Evolutionary conservation across 92 coral and sea anemone genomes (phyloP).

Genomic region (Paragorgia papillata): DNA sequence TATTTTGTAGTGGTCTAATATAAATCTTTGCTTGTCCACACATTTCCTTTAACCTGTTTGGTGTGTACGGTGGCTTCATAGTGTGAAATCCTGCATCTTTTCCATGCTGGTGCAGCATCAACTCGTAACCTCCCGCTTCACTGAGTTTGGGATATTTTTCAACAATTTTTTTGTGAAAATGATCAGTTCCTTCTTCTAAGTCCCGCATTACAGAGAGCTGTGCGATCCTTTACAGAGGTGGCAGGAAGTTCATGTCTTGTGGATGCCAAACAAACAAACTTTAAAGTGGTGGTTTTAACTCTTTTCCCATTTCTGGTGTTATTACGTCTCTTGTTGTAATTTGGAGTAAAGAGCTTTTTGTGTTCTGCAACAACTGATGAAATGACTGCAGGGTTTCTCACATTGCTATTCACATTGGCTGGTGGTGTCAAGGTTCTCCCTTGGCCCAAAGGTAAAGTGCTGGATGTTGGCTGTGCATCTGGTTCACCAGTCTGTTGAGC

Average conservation of each 20-base stretch:
- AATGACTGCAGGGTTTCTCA: no score
- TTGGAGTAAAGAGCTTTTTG: no score
- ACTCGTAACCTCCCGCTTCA: constrained; percentile 52
- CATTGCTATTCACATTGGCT: no score
- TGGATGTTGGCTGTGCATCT: no score
- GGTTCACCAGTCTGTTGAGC: no score
- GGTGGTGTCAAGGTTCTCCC: no score
- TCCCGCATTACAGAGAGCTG: constrained; percentile 45
- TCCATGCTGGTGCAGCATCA: constrained; percentile 49
- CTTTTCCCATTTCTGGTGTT: constrained; percentile 32
- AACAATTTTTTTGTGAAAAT: constrained; percentile 26
- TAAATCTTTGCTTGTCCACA: constrained; percentile 54
- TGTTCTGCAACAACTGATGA: no score
- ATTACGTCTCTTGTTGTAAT: no score
- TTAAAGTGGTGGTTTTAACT: constrained; percentile 35
- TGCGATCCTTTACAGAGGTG: constrained; percentile 43
- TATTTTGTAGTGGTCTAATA: constrained; percentile 46
- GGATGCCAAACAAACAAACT: constrained; percentile 54
- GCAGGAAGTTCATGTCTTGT: constrained; percentile 32
- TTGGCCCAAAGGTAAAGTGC: no score
- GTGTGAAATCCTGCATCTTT: constrained; percentile 56
- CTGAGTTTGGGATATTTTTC: constrained; percentile 38
- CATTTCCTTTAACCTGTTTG: constrained; percentile 45
- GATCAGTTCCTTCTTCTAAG: constrained; percentile 23
- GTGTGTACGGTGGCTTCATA: constrained; percentile 48